Conservation (phyloP, 2,113 vertebrate species). For the Upupa epops region DNA sequence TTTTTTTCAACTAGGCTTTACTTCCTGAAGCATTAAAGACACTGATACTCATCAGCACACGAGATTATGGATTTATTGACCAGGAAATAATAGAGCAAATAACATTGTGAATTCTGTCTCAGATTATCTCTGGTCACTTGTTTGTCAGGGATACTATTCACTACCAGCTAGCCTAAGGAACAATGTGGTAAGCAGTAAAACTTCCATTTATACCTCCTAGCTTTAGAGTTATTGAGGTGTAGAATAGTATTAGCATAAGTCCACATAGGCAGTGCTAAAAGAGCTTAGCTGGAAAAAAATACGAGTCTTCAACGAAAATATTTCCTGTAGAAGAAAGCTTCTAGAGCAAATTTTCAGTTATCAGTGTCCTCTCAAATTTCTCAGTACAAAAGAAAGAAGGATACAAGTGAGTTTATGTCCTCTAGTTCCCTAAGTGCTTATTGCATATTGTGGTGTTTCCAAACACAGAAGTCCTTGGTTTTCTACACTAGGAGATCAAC, state of each 20-base stretch:
- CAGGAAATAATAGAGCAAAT: not conserved
- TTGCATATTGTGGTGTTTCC: not conserved
- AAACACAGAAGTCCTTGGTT: not conserved
- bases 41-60: not conserved
- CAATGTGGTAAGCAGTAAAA: not conserved
- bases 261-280: not conserved
- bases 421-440: not conserved
- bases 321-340: not conserved
- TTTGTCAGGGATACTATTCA: not conserved
- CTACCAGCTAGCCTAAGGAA: not conserved
- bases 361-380: not conserved
- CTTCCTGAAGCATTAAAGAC: not conserved
- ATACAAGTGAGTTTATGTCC: not conserved
- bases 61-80: slow-evolving; percentile 1
- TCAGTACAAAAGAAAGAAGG: not conserved
- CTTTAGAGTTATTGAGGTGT: not conserved
- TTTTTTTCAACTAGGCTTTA: not conserved
- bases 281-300: not conserved
- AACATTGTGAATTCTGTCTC: not conserved
- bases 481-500: not conserved
- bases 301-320: not conserved
- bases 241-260: not conserved
- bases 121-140: not conserved
- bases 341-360: not conserved
- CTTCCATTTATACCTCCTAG: not conserved